A percentile compares a stretch with the other conserved stretches of the same genome.
Conservation (phyloP, 2,888 invertebrate species). For the Clunio marinus region DNA sequence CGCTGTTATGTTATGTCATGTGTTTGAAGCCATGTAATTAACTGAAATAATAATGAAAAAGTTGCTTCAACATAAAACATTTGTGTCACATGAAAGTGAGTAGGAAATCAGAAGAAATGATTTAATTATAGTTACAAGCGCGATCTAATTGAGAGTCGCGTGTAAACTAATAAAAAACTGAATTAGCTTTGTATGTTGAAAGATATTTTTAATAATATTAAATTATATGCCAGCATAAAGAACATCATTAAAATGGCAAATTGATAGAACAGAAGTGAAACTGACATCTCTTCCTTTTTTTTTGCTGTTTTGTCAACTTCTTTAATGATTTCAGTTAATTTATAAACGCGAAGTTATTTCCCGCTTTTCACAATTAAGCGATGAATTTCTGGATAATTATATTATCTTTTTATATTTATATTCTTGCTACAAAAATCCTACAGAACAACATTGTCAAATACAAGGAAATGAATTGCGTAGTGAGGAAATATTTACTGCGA, state of each 20-base stretch:
- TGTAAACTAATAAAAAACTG: constrained; percentile 29
- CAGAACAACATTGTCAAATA: not conserved
- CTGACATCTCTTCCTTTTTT: not conserved
- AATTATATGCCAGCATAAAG: constrained; percentile 3
- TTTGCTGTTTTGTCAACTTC: not conserved
- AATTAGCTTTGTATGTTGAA: constrained; percentile 23
- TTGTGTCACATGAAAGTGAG: constrained; percentile 24
- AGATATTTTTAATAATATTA: not conserved
- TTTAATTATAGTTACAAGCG: constrained; percentile 25
- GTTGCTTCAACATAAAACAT: constrained; percentile 24
- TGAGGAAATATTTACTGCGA: not conserved
- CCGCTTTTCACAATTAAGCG: too few species aligned
- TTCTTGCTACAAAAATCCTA: not conserved
- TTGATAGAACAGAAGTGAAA: not conserved
- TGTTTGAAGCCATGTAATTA: constrained; percentile 4
- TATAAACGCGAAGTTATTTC: not conserved
- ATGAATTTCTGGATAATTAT: too few species aligned
- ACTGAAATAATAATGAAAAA: constrained; percentile 18
- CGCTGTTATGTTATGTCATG: not conserved
- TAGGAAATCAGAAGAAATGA: not conserved
- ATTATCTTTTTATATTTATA: too few species aligned
- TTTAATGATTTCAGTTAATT: too few species aligned
- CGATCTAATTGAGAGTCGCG: constrained; percentile 25
- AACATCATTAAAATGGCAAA: constrained; percentile 9
- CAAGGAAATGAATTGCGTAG: not conserved